Percentiles rank a stretch among this genome's conserved stretches.
phyloP scores from a whole-genome alignment of 2,113 vertebrate genomes.

The Salvator merianae region DNA sequence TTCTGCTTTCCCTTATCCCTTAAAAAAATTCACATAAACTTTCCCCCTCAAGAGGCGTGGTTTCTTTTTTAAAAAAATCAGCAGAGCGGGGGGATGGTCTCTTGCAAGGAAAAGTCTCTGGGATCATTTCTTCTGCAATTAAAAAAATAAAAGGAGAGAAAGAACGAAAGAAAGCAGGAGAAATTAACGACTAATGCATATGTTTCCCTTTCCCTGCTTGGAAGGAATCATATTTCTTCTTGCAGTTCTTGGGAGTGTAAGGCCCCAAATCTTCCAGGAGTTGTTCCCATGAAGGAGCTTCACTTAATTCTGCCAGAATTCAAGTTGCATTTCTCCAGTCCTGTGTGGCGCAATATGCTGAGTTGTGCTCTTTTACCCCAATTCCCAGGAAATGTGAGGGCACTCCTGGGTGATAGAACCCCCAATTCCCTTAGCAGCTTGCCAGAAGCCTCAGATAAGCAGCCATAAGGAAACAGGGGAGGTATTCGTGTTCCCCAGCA shows the following conservation, averaged over 20 bases:
- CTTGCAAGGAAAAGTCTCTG: not conserved
- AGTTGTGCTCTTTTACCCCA: too few relatives aligned
- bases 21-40: conserved; percentile 62
- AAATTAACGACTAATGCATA: too few relatives aligned
- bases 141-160: too few relatives aligned
- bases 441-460: too few relatives aligned
- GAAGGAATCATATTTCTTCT: not conserved
- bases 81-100: not conserved
- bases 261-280: not conserved
- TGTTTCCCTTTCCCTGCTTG: not conserved
- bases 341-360: too few relatives aligned
- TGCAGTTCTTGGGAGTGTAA: not conserved
- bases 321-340: too few relatives aligned
- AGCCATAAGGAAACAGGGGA: too few relatives aligned
- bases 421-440: too few relatives aligned
- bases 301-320: too few relatives aligned
- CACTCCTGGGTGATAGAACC: too few relatives aligned
- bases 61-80: not conserved
- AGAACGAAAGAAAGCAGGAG: not conserved
- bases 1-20: not conserved
- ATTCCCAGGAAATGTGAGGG: too few relatives aligned
- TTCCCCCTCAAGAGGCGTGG: not conserved
- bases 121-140: not conserved
- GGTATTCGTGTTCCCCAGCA: too few relatives aligned
- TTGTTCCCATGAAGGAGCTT: not conserved